Base-by-base conservation (phyloP, 2,113 vertebrate species). In the Redunca redunca region DNA sequence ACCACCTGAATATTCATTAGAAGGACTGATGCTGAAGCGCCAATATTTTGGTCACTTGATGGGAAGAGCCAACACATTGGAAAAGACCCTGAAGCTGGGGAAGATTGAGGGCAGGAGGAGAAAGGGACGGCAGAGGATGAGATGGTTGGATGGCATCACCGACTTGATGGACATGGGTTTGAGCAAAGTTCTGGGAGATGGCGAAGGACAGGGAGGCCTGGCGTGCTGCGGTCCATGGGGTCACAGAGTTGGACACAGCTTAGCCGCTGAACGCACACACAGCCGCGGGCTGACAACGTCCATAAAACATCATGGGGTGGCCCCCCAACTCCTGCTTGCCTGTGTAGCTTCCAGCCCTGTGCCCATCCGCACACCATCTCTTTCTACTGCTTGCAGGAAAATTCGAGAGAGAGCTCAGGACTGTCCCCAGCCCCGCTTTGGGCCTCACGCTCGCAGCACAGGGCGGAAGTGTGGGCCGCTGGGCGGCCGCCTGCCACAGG, bases 371-470 rank as follows among this genome's bases (percentile, higher is more conserved):
- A 55, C 23, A 53, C 14, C 10, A 0, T 21, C 15, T 19, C 89
- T 55, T 43, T 36, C 82, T 67, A 25, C 13, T 4, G 67, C 23
- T 64, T 26, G 14, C 21, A 9, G 50, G 46, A n/a, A 52, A 78
- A 58, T 26, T 14, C 15, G 13, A 50, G 88, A 28, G 36, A 52
- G 78, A 9, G 7, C 30, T 6, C 16, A 15, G 10, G 7, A n/a
- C 33, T 5, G 4, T 26, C 52, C n/a, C n/a, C n/a, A 53, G 25
- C 2, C 33, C 55, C 0, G 5, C 30, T 48, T 36, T n/a, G n/a
- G n/a, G n/a, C n/a, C 81, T 78, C 14, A 4, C 1, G 0, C 21
- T 12, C 10, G 4, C n/a, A 28, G 33, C 10, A 3, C 7, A 0
- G 6, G 53, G 6, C 2, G 2, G 53, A 11, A 30, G 52, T 16